Percentiles rank a stretch among this genome's conserved stretches.
Conservation (phyloP, 23 tunicate species). For the Pegea sp. region DNA sequence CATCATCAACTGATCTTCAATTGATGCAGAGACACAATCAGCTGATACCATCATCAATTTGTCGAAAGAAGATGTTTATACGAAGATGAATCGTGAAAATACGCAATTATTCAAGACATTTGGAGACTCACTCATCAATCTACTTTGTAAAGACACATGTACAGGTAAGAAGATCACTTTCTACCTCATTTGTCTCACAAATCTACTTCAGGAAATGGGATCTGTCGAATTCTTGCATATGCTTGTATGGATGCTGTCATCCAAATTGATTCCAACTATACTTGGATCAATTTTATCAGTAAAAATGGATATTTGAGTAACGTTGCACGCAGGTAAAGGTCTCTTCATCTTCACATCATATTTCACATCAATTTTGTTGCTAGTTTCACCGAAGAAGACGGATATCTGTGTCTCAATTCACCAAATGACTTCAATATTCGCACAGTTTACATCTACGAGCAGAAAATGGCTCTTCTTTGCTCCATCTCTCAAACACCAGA, state of each 20-base stretch:
- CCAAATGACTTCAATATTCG: constrained; percentile 19
- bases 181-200: background rate
- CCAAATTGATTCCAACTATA: constrained; percentile 36
- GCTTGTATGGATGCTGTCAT: constrained; percentile 60
- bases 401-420: constrained; percentile 22
- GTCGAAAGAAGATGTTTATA: constrained; percentile 14
- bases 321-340: constrained; percentile 76
- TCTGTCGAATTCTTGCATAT: constrained; percentile 58
- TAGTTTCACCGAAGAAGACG: constrained; percentile 52
- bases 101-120: constrained; percentile 19
- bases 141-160: constrained; percentile 57
- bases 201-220: constrained; percentile 43
- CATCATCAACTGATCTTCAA: background rate
- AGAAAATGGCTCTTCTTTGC: constrained; percentile 80
- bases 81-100: constrained; percentile 37
- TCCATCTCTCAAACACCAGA: constrained; percentile 42
- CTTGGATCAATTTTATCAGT: constrained; percentile 59
- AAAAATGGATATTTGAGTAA: constrained; percentile 47
- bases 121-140: constrained; percentile 46
- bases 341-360: too few species aligned
- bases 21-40: too few species aligned
- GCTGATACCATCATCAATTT: too few species aligned
- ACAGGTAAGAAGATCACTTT: constrained; percentile 13
- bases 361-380: constrained; percentile 1
- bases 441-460: constrained; percentile 66